phyloP scores from a whole-genome alignment of 2,797 vertebrate species.

The Sarcophilus harrisii region DNA sequence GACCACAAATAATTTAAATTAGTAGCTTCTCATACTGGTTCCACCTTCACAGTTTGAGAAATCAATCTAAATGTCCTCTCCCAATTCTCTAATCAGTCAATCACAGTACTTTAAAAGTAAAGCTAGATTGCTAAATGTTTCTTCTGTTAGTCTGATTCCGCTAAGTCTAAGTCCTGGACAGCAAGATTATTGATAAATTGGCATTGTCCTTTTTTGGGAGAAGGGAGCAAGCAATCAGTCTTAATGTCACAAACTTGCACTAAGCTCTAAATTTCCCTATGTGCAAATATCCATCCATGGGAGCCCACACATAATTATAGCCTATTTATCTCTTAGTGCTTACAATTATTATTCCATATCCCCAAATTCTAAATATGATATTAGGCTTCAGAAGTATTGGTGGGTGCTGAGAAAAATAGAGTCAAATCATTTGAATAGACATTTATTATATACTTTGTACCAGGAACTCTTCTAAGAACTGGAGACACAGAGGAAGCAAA shows the following conservation, averaged over 20 bases:
- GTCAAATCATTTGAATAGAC: neutral
- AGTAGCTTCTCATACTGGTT: neutral
- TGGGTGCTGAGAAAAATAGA: neutral
- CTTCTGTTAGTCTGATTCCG: neutral
- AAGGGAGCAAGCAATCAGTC: neutral
- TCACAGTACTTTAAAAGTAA: neutral
- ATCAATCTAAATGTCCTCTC: neutral
- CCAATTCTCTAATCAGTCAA: neutral
- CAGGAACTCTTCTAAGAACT: neutral
- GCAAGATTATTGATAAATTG: neutral
- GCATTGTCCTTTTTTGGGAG: neutral
- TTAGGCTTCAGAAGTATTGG: neutral
- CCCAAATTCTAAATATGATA: neutral
- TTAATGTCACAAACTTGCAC: neutral
- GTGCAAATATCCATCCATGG: neutral
- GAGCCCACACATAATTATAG: neutral
- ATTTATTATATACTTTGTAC: neutral
- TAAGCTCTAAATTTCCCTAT: neutral
- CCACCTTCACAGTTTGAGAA: neutral
- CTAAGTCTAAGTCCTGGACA: neutral
- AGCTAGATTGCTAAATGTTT: neutral
- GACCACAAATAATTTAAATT: neutral
- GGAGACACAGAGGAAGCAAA: neutral
- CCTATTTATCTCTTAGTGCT: neutral
- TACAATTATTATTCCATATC: neutral